phyloP scores from a whole-genome alignment of 2,888 invertebrate species.

The Athrips mouffetella region DNA sequence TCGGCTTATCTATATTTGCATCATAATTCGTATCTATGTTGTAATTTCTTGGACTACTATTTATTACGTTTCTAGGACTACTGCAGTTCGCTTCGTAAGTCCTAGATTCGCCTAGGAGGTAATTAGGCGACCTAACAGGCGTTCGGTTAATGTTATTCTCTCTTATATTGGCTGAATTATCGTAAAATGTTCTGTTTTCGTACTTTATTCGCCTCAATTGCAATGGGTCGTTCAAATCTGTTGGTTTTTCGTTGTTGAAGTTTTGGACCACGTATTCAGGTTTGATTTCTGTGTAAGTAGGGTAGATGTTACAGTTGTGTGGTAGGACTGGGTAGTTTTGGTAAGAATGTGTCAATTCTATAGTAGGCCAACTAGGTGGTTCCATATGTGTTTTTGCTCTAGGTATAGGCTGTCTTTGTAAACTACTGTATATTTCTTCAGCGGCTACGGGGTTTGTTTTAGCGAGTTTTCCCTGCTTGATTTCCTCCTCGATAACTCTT shows the following conservation, averaged over 20 bases:
- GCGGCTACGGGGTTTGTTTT: slow-evolving; percentile 73
- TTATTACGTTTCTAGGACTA: slow-evolving; percentile 60
- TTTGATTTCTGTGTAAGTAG: slow-evolving; percentile 67
- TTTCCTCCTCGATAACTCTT: slow-evolving; percentile 88
- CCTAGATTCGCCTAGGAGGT: slow-evolving; percentile 45
- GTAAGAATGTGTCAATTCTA: slow-evolving; percentile 67
- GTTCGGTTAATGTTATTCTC: slow-evolving; percentile 42
- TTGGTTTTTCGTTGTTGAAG: slow-evolving; percentile 35
- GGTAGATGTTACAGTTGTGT: slow-evolving; percentile 60
- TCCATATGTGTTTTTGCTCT: slow-evolving; percentile 82
- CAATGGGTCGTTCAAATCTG: slow-evolving; percentile 35
- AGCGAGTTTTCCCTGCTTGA: slow-evolving; percentile 88
- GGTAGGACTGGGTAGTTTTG: slow-evolving; percentile 64
- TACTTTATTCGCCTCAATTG: slow-evolving; percentile 47
- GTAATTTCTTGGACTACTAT: slow-evolving; percentile 53
- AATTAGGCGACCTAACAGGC: slow-evolving; percentile 54
- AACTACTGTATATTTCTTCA: slow-evolving; percentile 76
- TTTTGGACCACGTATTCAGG: slow-evolving; percentile 50
- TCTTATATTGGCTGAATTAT: slow-evolving; percentile 53
- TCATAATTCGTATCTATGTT: slow-evolving; percentile 57
- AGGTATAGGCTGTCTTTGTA: slow-evolving; percentile 82
- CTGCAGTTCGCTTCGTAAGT: slow-evolving; percentile 56
- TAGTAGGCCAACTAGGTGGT: slow-evolving; percentile 70
- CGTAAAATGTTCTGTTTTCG: slow-evolving; percentile 60
- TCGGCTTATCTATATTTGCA: slow-evolving; percentile 35